phyloP scores from a whole-genome alignment of 2,888 invertebrate species.

The Chrysolina oricalcia region DNA sequence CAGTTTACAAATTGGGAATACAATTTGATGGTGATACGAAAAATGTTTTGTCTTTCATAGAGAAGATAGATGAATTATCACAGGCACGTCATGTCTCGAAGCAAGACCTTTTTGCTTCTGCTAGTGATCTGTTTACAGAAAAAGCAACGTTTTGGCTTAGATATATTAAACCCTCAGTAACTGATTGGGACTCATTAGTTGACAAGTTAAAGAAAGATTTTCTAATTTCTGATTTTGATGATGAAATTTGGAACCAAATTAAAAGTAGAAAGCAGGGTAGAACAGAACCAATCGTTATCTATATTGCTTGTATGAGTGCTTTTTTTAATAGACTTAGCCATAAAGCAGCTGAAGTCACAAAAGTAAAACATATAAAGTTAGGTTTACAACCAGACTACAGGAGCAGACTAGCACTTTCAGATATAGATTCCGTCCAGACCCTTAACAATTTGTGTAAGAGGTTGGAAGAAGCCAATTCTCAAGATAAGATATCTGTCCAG shows the following conservation, averaged over 20 bases:
- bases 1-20: too few relatives aligned
- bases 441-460: too few relatives aligned
- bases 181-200: slow-evolving; percentile 3
- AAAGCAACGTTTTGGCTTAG: slow-evolving; percentile 5
- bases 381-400: neutral
- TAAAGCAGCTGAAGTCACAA: neutral
- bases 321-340: too few relatives aligned
- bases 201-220: slow-evolving; percentile 17
- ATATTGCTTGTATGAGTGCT: neutral
- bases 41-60: slow-evolving; percentile 22
- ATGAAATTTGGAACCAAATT: neutral
- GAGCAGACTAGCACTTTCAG: neutral
- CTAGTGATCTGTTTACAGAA: slow-evolving; percentile 29
- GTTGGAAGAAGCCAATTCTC: too few relatives aligned
- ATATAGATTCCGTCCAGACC: too few relatives aligned
- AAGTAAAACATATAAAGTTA: neutral
- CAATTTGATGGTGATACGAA: too few relatives aligned
- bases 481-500: neutral
- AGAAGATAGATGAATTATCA: slow-evolving; percentile 22
- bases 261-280: neutral
- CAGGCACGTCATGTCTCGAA: slow-evolving; percentile 17
- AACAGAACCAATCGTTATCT: neutral
- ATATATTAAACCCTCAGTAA: slow-evolving; percentile 18
- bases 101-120: slow-evolving; percentile 31
- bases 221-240: slow-evolving; percentile 5